Conservation (phyloP, 1,140 invertebrate species). For the Drosophila simulans region DNA sequence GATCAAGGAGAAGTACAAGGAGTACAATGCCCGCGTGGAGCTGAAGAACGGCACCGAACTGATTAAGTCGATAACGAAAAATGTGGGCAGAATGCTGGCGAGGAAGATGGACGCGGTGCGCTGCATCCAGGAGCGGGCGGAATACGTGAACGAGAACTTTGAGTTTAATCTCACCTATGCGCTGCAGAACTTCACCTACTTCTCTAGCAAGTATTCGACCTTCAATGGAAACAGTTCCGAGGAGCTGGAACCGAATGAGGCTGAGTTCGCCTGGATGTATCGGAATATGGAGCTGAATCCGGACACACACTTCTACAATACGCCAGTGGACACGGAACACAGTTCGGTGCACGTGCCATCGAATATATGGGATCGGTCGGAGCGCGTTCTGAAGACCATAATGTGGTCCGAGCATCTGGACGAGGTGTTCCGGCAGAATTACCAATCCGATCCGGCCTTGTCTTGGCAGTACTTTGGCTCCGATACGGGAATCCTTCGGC, state of each 20-base stretch:
- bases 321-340: slow-evolving; percentile 91
- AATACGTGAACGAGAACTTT: slow-evolving; percentile 87
- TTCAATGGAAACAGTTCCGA: slow-evolving; percentile 66
- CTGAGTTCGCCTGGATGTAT: slow-evolving; percentile 67
- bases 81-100: slow-evolving; percentile 91
- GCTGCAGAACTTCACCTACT: slow-evolving; percentile 86
- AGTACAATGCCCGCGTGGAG: slow-evolving; percentile 90
- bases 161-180: slow-evolving; percentile 84
- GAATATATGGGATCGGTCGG: slow-evolving; percentile 93
- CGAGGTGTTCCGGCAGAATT: slow-evolving; percentile 93
- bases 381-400: slow-evolving; percentile 89
- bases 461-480: slow-evolving; percentile 99
- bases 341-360: slow-evolving; percentile 97
- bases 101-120: slow-evolving; percentile 93
- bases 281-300: slow-evolving; percentile 87
- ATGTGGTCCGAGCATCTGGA: slow-evolving; percentile 95
- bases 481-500: slow-evolving; percentile 94
- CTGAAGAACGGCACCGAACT: slow-evolving; percentile 90
- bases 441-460: slow-evolving; percentile 93
- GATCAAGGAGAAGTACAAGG: slow-evolving; percentile 89
- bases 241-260: slow-evolving; percentile 30
- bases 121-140: slow-evolving; percentile 90
- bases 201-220: slow-evolving; percentile 89
- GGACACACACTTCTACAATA: slow-evolving; percentile 93
- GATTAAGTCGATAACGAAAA: slow-evolving; percentile 89